These are phyloP conservation scores for Dicrurus megarhynchus DNA, from an alignment of 2,113 vertebrate species.

Conservation along the genomic window DNA sequence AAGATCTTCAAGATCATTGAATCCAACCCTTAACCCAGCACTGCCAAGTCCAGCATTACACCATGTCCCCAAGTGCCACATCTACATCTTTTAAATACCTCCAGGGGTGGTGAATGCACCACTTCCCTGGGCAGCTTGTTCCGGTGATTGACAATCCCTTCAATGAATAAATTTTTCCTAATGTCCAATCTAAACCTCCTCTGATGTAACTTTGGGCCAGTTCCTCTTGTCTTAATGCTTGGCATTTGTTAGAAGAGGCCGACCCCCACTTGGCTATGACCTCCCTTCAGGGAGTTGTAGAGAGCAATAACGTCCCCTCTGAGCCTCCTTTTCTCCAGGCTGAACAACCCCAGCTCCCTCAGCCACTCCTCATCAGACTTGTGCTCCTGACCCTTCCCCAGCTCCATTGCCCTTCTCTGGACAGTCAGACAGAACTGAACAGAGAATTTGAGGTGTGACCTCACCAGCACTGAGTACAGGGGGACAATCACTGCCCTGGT, in stretches of 20 bases:
- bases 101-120: not conserved
- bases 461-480: not conserved
- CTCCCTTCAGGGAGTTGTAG: not conserved
- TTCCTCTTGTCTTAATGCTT: not conserved
- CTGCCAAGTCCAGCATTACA: not conserved
- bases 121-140: not conserved
- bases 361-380: accelerated
- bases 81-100: not conserved
- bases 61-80: not conserved
- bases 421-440: accelerated
- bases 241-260: not conserved
- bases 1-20: not conserved
- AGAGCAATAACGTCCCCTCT: not conserved
- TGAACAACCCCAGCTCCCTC: not conserved
- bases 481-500: accelerated
- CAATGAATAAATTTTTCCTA: not conserved
- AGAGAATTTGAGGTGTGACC: accelerated
- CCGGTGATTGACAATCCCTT: not conserved
- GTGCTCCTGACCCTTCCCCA: not conserved
- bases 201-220: not conserved
- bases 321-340: not conserved
- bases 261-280: accelerated
- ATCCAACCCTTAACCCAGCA: not conserved
- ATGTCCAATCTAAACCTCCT: not conserved
- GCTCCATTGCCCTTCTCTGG: accelerated